A percentile compares a stretch with the other conserved stretches of the same genome.
Evolutionary conservation across 2,113 vertebrate genomes (phyloP).

Genomic region (Pomatostomus ruficeps): DNA sequence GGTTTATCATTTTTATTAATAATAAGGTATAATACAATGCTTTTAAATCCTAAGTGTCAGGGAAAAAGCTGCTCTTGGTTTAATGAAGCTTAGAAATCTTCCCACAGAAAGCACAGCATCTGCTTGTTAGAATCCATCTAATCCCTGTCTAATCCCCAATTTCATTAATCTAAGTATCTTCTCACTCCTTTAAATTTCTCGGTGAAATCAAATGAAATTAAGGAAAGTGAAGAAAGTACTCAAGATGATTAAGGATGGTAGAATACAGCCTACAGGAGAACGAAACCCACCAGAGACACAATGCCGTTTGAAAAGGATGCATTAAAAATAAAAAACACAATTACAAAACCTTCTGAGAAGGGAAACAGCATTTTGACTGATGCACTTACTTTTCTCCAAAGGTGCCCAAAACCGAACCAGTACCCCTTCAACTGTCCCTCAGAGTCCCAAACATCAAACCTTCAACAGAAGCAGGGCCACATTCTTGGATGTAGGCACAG

Average conservation of each 20-base stretch:
- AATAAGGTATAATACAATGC: neutral
- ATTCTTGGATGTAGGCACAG: neutral
- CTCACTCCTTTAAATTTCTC: neutral
- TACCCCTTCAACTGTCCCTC: neutral
- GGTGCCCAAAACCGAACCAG: neutral
- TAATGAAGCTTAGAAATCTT: neutral
- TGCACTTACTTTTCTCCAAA: neutral
- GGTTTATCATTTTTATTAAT: neutral
- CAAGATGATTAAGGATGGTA: neutral
- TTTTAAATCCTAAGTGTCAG: neutral
- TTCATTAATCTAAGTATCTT: neutral
- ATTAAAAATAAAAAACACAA: neutral
- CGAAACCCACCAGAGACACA: neutral
- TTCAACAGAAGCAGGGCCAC: neutral
- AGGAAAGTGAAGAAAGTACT: neutral
- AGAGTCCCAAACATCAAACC: neutral
- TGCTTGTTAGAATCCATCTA: neutral
- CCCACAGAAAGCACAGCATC: neutral
- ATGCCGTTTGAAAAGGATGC: neutral
- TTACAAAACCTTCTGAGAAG: neutral
- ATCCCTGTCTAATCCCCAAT: neutral
- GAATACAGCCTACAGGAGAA: neutral
- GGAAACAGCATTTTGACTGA: neutral
- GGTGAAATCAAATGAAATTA: neutral
- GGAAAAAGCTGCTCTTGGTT: neutral